Evolutionary conservation across 2,888 invertebrate genomes (phyloP).

Genomic region (Drosophila testacea): DNA sequence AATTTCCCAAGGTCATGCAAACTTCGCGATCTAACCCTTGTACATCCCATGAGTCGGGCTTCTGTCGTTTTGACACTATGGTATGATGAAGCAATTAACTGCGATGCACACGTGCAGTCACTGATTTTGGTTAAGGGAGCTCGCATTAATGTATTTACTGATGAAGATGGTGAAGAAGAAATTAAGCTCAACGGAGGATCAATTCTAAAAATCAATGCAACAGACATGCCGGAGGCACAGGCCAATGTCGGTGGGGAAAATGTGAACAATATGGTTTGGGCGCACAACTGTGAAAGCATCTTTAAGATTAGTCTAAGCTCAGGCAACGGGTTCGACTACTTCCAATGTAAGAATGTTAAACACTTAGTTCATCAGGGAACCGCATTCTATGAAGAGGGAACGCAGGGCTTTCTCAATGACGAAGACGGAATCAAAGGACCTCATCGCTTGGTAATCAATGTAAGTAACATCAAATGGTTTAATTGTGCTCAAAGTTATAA

Average conservation of each 20-base stretch:
- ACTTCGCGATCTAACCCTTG: conserved; percentile 94
- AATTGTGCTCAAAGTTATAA: no score
- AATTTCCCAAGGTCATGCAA: conserved; percentile 89
- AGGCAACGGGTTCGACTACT: conserved; percentile 93
- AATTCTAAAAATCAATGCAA: conserved; percentile 92
- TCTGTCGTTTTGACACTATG: conserved; percentile 94
- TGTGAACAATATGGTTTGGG: conserved; percentile 89
- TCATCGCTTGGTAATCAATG: conserved; percentile 92
- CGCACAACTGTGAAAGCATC: conserved; percentile 85
- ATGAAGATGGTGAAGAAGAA: conserved; percentile 88
- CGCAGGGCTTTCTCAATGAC: conserved; percentile 96
- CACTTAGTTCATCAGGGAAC: conserved; percentile 93
- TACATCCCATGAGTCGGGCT: conserved; percentile 91
- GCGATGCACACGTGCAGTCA: conserved; percentile 91
- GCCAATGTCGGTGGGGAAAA: conserved; percentile 90
- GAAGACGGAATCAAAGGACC: conserved; percentile 94
- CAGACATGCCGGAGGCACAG: conserved; percentile 93
- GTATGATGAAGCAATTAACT: conserved; percentile 95
- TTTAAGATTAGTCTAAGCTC: conserved; percentile 88
- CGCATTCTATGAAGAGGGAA: conserved; percentile 92
- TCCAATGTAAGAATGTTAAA: conserved; percentile 91
- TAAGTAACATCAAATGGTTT: conserved; percentile 86
- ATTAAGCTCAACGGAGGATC: conserved; percentile 88
- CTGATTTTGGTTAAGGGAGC: conserved; percentile 95
- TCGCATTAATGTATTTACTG: conserved; percentile 92